A percentile compares a stretch with the other conserved stretches of the same genome.
These are phyloP conservation scores for Elachura formosa DNA, from an alignment of 2,113 vertebrate species.

Conservation along the genomic window DNA sequence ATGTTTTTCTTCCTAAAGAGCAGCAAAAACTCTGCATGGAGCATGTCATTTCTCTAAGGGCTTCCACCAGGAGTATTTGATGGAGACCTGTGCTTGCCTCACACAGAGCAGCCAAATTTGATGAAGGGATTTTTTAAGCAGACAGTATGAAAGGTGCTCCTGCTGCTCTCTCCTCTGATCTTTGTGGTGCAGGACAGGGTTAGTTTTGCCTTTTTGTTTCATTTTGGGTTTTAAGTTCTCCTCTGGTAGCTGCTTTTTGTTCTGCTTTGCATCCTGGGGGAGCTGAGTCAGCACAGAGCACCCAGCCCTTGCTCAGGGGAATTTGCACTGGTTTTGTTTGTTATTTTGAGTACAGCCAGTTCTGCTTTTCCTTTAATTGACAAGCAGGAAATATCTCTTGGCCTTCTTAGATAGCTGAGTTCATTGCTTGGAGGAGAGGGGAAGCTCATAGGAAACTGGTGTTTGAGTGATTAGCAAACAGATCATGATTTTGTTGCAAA, in stretches of 20 bases:
- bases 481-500: neutral
- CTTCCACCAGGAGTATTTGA: neutral
- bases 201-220: neutral
- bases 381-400: neutral
- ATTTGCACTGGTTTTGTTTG: neutral
- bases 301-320: neutral
- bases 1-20: fast-evolving
- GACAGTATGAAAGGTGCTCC: neutral
- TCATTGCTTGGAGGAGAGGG: neutral
- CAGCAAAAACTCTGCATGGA: neutral
- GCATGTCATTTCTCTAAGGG: neutral
- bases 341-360: neutral
- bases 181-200: fast-evolving
- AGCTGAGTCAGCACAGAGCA: slow-evolving; percentile 16
- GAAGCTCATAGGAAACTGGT: neutral
- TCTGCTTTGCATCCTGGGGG: neutral
- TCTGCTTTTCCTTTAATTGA: slow-evolving; percentile 10
- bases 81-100: neutral
- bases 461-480: neutral
- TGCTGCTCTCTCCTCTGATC: neutral
- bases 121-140: neutral
- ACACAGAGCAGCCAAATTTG: neutral
- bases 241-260: neutral
- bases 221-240: neutral
- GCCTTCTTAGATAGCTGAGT: neutral